Evolutionary conservation across 2,113 vertebrate species (phyloP), one percentile per base, ranked within the genome.

Genomic region (Prinia subflava): DNA sequence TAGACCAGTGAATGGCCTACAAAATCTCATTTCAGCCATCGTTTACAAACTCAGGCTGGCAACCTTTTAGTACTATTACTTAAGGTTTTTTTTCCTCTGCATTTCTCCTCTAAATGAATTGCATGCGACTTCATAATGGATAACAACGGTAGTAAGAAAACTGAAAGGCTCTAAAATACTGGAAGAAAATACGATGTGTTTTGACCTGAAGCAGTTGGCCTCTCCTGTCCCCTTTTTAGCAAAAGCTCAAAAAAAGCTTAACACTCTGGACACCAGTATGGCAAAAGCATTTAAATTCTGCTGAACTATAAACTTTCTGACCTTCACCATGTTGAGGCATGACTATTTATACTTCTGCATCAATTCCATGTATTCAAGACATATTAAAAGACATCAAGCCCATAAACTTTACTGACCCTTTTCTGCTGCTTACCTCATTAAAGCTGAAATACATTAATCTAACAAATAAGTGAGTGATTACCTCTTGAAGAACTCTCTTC

Each of bases 401-500:
- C 69, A 56, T 83, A 94, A 92, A 94, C 68, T 91, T 84, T 60
- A 60, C 83, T 87, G 63, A 95, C 59, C 79, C 74, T 80, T 91
- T 90, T 76, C 78, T 60, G 70, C 81, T 68, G 42, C 71, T 80
- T 90, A 89, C 52, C 50, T 57, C 63, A 88, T 59, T 80, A 95
- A 65, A 44, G 46, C 41, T 52, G 33, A 64, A 53, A 91, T 55
- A 60, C 16, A 60, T 53, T 53, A 89, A 87, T 85, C 49, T 92
- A 87, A 84, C 20, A 91, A 90, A 77, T 56, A 44, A 91, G 44
- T 37, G 25, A 76, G 76, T 55, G 47, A 92, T 98, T 98, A 99
- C 99, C 99, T 99, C 99, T 97, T 99, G 99, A 79, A 99, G 98
- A 84, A 99, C 98, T 90, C 99, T 98, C 94, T 99, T 99, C 97